A percentile compares a stretch with the other conserved stretches of the same genome.
phyloP scores from a whole-genome alignment of 2,888 invertebrate species.

The Xestia ashworthii region DNA sequence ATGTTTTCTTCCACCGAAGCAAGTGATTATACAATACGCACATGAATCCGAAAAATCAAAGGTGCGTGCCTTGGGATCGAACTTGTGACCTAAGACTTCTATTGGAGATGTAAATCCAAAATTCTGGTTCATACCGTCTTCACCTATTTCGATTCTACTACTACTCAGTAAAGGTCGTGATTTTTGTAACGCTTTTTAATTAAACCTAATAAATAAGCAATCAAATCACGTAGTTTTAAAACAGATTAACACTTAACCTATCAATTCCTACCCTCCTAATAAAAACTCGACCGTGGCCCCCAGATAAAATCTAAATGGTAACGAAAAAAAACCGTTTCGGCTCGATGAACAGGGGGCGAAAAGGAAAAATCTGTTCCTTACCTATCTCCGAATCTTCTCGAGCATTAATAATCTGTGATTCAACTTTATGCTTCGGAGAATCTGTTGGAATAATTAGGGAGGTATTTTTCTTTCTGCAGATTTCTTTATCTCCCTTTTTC shows the following conservation, averaged over 20 bases:
- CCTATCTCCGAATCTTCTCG: conserved; percentile 48
- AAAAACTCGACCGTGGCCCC: conserved; percentile 27
- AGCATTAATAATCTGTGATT: conserved; percentile 59
- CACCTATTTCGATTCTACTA: not conserved
- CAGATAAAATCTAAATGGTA: conserved; percentile 48
- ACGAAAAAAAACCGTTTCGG: conserved; percentile 42
- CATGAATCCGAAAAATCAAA: no score
- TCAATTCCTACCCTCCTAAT: not conserved
- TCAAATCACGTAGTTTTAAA: not conserved
- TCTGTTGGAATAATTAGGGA: conserved; percentile 51
- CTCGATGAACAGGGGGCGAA: conserved; percentile 36
- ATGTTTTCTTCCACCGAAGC: no score
- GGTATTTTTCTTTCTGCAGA: conserved; percentile 16
- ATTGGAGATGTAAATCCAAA: not conserved
- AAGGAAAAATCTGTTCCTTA: conserved; percentile 51
- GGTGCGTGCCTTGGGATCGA: no score
- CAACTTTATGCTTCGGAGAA: conserved; percentile 45
- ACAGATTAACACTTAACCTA: conserved; percentile 15
- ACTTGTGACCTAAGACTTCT: no score
- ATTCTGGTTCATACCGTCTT: not conserved
- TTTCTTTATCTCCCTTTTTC: not conserved
- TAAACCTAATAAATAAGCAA: not conserved
- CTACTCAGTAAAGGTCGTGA: not conserved
- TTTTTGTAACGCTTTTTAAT: not conserved
- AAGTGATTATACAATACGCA: no score